Conservation (phyloP, 64 coral and sea anemone genomes). For the Montipora capricornis region DNA sequence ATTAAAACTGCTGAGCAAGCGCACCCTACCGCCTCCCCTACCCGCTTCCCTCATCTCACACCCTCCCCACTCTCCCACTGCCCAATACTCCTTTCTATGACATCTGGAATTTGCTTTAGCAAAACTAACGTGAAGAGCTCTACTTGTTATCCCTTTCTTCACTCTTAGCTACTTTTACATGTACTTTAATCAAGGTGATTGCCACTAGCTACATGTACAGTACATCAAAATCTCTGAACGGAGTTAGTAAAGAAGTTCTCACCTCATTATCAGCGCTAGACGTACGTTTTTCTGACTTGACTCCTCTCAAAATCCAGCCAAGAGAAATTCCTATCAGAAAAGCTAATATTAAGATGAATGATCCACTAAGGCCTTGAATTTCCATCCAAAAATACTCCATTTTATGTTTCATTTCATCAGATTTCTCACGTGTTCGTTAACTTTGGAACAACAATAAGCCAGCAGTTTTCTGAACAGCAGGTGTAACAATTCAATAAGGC, state of each 20-base stretch:
- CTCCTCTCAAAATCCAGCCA: conserved; percentile 36
- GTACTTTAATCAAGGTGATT: too few relatives aligned
- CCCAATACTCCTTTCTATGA: too few relatives aligned
- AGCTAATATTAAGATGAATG: conserved; percentile 21
- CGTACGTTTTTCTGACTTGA: not conserved
- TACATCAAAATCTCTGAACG: not conserved
- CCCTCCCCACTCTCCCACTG: not conserved
- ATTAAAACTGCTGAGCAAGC: too few relatives aligned
- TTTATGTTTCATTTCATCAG: not conserved
- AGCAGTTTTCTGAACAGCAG: not conserved
- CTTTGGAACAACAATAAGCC: not conserved
- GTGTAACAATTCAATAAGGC: not conserved
- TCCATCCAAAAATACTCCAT: conserved; percentile 3
- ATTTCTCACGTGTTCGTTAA: not conserved
- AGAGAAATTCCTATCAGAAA: conserved; percentile 11
- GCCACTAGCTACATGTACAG: not conserved
- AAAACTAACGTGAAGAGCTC: too few relatives aligned
- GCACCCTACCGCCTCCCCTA: too few relatives aligned
- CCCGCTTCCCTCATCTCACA: not conserved
- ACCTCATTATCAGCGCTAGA: not conserved
- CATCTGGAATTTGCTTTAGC: too few relatives aligned
- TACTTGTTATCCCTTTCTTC: too few relatives aligned
- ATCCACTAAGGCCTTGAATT: not conserved
- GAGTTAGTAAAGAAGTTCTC: not conserved
- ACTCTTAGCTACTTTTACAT: too few relatives aligned